A percentile compares a stretch with the other conserved stretches of the same genome.
phyloP scores from a whole-genome alignment of 2,888 invertebrate genomes.

The Brachylomia viminalis region DNA sequence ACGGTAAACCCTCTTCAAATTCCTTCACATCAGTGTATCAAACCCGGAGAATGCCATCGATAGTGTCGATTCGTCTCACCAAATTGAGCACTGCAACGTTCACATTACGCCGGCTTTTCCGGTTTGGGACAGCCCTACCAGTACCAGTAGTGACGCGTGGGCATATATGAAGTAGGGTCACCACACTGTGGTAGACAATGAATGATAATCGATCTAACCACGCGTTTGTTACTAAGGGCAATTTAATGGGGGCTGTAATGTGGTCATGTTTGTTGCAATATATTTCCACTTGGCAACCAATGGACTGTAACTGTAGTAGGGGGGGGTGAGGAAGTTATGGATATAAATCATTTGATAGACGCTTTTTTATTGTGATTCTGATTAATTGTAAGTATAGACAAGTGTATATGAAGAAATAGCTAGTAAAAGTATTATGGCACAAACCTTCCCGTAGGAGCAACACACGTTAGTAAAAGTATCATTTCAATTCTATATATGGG shows the following conservation, averaged over 20 bases:
- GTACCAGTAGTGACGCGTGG: conserved; percentile 23
- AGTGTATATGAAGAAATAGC: background rate
- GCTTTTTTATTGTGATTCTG: background rate
- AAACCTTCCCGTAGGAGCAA: background rate
- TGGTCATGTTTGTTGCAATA: background rate
- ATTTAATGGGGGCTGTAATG: conserved; percentile 10
- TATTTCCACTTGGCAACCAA: background rate
- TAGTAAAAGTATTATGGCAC: background rate
- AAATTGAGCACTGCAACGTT: conserved; percentile 59
- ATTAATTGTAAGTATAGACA: background rate
- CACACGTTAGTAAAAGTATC: background rate
- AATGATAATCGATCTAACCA: conserved; percentile 38
- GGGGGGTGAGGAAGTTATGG: background rate
- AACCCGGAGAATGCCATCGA: conserved; percentile 46
- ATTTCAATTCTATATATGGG: background rate
- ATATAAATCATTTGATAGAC: background rate
- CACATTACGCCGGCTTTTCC: conserved; percentile 68
- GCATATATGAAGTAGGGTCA: conserved; percentile 39
- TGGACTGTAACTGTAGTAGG: conserved; percentile 10
- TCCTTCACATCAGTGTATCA: conserved; percentile 16
- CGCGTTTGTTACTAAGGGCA: conserved; percentile 17
- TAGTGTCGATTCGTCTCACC: conserved; percentile 60
- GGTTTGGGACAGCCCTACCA: conserved; percentile 56
- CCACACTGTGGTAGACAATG: conserved; percentile 34
- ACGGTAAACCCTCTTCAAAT: conserved; percentile 23